Percentiles rank a stretch among this genome's conserved stretches.
Conservation (phyloP, 1,140 invertebrate species). For the Orchestia grillus region DNA sequence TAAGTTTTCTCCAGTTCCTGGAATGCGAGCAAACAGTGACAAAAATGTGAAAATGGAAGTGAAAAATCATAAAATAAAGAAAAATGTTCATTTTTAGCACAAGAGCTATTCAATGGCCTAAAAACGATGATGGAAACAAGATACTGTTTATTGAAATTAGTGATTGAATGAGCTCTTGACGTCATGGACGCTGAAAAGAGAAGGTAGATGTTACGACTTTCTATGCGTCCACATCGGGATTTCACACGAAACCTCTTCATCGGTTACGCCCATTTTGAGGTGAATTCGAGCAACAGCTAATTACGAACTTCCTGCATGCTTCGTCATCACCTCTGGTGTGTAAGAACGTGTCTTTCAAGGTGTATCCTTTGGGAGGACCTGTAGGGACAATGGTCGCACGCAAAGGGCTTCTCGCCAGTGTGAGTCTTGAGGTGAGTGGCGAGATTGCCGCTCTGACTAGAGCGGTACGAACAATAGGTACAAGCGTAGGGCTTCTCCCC, state of each 20-base stretch:
- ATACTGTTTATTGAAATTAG: background rate
- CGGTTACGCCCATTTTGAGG: background rate
- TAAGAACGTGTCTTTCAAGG: background rate
- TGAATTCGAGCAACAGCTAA: background rate
- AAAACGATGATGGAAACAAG: background rate
- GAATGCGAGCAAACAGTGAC: background rate
- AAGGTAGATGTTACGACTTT: background rate
- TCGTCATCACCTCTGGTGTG: background rate
- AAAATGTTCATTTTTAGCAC: background rate
- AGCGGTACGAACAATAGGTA: slow-evolving; percentile 55
- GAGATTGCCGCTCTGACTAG: slow-evolving; percentile 59
- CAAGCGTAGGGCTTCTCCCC: slow-evolving; percentile 60
- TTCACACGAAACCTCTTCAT: background rate
- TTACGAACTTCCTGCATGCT: background rate
- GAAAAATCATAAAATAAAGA: background rate
- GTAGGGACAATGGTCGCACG: slow-evolving; percentile 52
- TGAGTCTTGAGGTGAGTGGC: slow-evolving; percentile 56
- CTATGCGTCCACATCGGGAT: background rate
- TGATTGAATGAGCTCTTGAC: background rate
- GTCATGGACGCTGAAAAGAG: background rate
- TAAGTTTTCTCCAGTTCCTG: background rate
- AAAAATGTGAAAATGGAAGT: background rate
- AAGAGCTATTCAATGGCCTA: background rate
- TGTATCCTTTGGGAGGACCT: slow-evolving; percentile 49
- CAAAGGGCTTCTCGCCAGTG: slow-evolving; percentile 49